A percentile compares a stretch with the other conserved stretches of the same genome.
These are phyloP conservation scores for Barbus barbus DNA, from an alignment of 2,113 vertebrate genomes.

Conservation along the genomic window DNA sequence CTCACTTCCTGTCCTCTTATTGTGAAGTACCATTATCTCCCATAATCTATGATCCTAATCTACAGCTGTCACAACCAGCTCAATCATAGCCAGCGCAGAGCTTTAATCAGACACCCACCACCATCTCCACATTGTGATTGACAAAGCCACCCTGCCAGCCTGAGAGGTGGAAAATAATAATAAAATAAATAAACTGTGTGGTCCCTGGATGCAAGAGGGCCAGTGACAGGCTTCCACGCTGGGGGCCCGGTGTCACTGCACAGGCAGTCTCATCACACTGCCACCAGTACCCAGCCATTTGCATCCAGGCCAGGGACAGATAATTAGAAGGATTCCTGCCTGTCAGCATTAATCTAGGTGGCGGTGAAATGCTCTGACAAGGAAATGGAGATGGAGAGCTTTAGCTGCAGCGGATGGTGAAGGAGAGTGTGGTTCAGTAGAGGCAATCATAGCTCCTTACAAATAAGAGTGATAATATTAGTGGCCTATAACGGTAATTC, in stretches of 20 bases:
- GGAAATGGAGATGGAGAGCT: slow-evolving; percentile 66
- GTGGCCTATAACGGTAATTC: slow-evolving; percentile 28
- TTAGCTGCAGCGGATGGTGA: background rate
- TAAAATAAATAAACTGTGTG: slow-evolving; percentile 35
- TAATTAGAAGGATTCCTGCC: slow-evolving; percentile 80
- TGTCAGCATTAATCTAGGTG: slow-evolving; percentile 82
- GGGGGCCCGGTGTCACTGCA: slow-evolving; percentile 45
- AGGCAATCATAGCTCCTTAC: slow-evolving; percentile 17
- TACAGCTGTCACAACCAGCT: slow-evolving; percentile 45
- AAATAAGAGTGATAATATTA: slow-evolving; percentile 15
- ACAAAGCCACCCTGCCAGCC: slow-evolving; percentile 63
- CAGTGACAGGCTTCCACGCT: slow-evolving; percentile 45
- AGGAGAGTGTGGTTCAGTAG: slow-evolving; percentile 29
- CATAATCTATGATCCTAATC: slow-evolving; percentile 46
- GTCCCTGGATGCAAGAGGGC: slow-evolving; percentile 41
- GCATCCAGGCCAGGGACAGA: slow-evolving; percentile 79
- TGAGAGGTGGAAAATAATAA: slow-evolving; percentile 29
- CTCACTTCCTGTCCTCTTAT: background rate
- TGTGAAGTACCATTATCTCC: slow-evolving; percentile 26
- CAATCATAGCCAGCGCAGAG: slow-evolving; percentile 3
- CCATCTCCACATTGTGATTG: slow-evolving; percentile 63
- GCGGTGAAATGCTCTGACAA: slow-evolving; percentile 74
- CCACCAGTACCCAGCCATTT: slow-evolving; percentile 69
- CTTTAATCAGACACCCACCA: slow-evolving; percentile 63
- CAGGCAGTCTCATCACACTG: slow-evolving; percentile 73